A percentile compares a stretch with the other conserved stretches of the same genome.
phyloP scores from a whole-genome alignment of 2,113 vertebrate genomes.

The Lamprologus tigripictilis region DNA sequence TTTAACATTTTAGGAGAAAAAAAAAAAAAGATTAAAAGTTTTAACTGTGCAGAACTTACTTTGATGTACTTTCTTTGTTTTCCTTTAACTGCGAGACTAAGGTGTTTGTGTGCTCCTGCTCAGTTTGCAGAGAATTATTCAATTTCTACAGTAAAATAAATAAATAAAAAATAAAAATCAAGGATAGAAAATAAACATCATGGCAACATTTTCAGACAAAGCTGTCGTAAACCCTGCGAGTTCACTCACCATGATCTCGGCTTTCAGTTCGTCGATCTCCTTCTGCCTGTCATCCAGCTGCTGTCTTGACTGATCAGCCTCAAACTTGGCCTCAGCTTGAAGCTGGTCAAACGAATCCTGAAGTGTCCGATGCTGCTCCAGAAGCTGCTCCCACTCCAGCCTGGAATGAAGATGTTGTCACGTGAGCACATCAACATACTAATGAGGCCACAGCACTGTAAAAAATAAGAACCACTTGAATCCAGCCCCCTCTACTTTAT shows the following conservation, averaged over 20 bases:
- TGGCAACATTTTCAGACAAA: neutral
- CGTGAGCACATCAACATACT: neutral
- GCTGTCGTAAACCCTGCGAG: neutral
- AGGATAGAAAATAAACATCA: neutral
- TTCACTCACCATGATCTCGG: conserved; percentile 73
- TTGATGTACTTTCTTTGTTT: conserved; percentile 85
- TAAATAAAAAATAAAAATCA: neutral
- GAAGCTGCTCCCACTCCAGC: conserved; percentile 83
- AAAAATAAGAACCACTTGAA: neutral
- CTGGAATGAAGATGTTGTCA: conserved; percentile 50
- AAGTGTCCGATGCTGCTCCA: conserved; percentile 82
- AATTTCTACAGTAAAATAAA: conserved; percentile 68
- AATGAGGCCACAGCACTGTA: neutral
- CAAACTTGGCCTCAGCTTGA: conserved; percentile 88
- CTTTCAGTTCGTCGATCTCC: conserved; percentile 72
- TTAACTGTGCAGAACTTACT: conserved; percentile 71
- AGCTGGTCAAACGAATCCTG: conserved; percentile 89
- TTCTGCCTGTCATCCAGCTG: conserved; percentile 74
- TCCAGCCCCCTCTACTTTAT: neutral
- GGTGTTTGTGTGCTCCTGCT: conserved; percentile 76
- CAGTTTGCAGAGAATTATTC: conserved; percentile 74
- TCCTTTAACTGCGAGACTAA: conserved; percentile 82
- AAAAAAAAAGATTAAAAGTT: neutral
- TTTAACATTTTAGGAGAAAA: neutral
- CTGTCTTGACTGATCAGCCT: conserved; percentile 79